Percentiles rank a stretch among this genome's conserved stretches.
These are phyloP conservation scores for Metopia argyrocephala DNA, from an alignment of 2,888 invertebrate species.

Conservation along the genomic window DNA sequence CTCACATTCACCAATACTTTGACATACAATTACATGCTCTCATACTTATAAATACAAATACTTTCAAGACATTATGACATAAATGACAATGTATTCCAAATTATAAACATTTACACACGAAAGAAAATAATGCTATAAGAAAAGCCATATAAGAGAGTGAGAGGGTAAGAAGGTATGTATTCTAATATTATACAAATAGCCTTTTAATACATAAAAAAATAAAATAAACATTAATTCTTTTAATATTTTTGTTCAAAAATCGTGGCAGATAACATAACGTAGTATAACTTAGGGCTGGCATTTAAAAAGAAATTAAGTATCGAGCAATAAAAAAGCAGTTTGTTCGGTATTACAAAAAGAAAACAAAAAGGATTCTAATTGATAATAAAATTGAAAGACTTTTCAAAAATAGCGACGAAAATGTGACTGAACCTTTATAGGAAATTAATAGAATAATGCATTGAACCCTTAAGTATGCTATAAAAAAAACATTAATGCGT, in stretches of 20 bases:
- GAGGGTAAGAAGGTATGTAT: not conserved
- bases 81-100: constrained; percentile 54
- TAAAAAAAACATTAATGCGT: not conserved
- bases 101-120: constrained; percentile 54
- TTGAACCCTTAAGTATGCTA: not conserved
- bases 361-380: not conserved
- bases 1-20: not conserved
- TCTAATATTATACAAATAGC: not conserved
- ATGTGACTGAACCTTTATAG: not conserved
- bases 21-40: not conserved
- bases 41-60: not conserved
- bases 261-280: too few species aligned
- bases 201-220: not conserved
- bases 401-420: not conserved
- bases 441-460: not conserved
- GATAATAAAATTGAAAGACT: not conserved
- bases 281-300: constrained; percentile 9
- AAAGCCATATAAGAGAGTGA: not conserved
- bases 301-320: not conserved
- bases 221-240: too few species aligned
- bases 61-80: constrained; percentile 12
- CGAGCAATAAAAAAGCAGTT: not conserved
- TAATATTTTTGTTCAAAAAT: too few species aligned
- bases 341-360: not conserved
- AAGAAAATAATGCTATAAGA: not conserved